These are phyloP conservation scores for Percopsis omiscomaycus DNA, from an alignment of 2,797 vertebrate species.

Conservation along the genomic window DNA sequence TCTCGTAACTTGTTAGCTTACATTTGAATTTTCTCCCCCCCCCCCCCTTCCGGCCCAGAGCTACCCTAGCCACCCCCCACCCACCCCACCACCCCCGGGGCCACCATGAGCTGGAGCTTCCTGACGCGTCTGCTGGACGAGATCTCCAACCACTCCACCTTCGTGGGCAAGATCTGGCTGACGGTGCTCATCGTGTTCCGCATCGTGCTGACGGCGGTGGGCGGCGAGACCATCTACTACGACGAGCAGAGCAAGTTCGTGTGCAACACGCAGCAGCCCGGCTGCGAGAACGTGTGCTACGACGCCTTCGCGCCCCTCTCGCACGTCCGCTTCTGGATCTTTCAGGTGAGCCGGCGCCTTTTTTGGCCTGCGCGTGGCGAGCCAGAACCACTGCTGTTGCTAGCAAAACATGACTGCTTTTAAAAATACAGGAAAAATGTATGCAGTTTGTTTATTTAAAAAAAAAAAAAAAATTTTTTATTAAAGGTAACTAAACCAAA, in stretches of 20 bases:
- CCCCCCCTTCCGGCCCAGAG: slow-evolving; percentile 13
- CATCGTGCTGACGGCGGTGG: slow-evolving; percentile 87
- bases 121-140: slow-evolving; percentile 88
- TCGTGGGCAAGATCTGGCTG: slow-evolving; percentile 91
- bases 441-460: too few species aligned
- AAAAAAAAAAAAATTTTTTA: too few species aligned
- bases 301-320: slow-evolving; percentile 87
- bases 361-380: neutral
- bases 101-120: slow-evolving; percentile 92
- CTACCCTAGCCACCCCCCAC: slow-evolving; percentile 38
- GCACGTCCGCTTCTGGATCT: slow-evolving; percentile 90
- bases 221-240: slow-evolving; percentile 90
- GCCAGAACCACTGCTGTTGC: neutral
- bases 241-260: slow-evolving; percentile 91
- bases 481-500: too few species aligned
- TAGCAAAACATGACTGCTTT: neutral
- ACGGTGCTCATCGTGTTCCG: slow-evolving; percentile 88
- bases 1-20: too few species aligned
- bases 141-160: slow-evolving; percentile 92
- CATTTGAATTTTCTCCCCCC: neutral
- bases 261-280: slow-evolving; percentile 89
- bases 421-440: too few species aligned
- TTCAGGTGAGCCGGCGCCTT: slow-evolving; percentile 72
- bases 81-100: slow-evolving; percentile 43
- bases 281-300: slow-evolving; percentile 91